phyloP scores from a whole-genome alignment of 1,140 invertebrate genomes.

The Paracyclopina nana region DNA sequence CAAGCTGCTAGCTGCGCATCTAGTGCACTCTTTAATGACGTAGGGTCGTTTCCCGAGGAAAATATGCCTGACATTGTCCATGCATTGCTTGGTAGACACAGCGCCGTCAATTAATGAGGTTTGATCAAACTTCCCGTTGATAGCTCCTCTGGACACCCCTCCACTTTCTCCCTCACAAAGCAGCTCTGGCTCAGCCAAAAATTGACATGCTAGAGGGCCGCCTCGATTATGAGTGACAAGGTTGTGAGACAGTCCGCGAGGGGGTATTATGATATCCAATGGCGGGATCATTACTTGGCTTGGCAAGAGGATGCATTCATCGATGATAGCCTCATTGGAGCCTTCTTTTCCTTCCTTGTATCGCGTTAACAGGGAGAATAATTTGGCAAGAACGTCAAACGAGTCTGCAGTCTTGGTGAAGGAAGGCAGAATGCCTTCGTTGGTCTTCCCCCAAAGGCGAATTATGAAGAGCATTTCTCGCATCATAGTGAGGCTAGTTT shows the following conservation, averaged over 20 bases:
- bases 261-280: not conserved
- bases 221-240: not conserved
- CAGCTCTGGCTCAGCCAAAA: not conserved
- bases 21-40: not conserved
- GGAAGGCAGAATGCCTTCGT: not conserved
- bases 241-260: not conserved
- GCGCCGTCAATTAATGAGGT: not conserved
- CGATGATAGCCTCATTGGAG: not conserved
- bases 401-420: not conserved
- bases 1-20: not conserved
- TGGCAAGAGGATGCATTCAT: conserved; percentile 4
- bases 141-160: too few species aligned
- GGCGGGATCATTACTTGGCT: conserved; percentile 5
- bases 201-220: not conserved
- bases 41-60: not conserved
- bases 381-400: not conserved
- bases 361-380: not conserved
- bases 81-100: conserved; percentile 2
- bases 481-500: too few species aligned
- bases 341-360: not conserved
- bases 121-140: not conserved
- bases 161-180: too few species aligned
- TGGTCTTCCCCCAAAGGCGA: not conserved
- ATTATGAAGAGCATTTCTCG: not conserved
- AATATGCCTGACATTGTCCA: not conserved